Percentiles rank a stretch among this genome's conserved stretches.
Conservation (phyloP, 2,888 invertebrate species). For the Anthophora plumipes region DNA sequence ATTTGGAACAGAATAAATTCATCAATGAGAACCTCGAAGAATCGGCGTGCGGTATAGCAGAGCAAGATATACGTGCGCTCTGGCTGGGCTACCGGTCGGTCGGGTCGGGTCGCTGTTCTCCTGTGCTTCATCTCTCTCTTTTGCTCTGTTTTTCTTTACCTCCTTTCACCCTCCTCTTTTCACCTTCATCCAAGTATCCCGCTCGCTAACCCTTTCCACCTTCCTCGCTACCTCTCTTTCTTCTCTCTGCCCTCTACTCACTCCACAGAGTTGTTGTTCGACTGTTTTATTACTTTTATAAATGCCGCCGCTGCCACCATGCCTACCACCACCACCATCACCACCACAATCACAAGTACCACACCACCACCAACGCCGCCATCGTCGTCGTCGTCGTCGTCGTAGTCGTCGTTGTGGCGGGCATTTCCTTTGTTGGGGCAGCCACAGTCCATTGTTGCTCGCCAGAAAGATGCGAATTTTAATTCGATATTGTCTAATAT, state of each 20-base stretch:
- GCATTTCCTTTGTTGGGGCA: conserved; percentile 79
- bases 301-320: conserved; percentile 74
- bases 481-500: conserved; percentile 80
- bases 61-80: conserved; percentile 81
- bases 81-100: conserved; percentile 82
- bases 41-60: conserved; percentile 78
- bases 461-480: conserved; percentile 79
- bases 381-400: conserved; percentile 46
- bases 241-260: conserved; percentile 59
- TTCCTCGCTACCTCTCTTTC: conserved; percentile 58
- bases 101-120: conserved; percentile 83
- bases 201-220: conserved; percentile 64
- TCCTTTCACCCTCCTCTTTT: conserved; percentile 70
- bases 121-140: conserved; percentile 76
- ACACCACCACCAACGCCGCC: conserved; percentile 40
- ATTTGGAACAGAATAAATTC: conserved; percentile 47
- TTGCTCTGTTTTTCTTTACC: conserved; percentile 72
- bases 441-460: conserved; percentile 76
- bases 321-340: conserved; percentile 42
- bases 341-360: conserved; percentile 27
- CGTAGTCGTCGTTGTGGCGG: conserved; percentile 64
- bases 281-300: conserved; percentile 82
- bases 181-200: conserved; percentile 63
- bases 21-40: conserved; percentile 81
- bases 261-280: conserved; percentile 77